Evolutionary conservation across 2,888 invertebrate genomes (phyloP).

Genomic region (Drosophila picticornis): DNA sequence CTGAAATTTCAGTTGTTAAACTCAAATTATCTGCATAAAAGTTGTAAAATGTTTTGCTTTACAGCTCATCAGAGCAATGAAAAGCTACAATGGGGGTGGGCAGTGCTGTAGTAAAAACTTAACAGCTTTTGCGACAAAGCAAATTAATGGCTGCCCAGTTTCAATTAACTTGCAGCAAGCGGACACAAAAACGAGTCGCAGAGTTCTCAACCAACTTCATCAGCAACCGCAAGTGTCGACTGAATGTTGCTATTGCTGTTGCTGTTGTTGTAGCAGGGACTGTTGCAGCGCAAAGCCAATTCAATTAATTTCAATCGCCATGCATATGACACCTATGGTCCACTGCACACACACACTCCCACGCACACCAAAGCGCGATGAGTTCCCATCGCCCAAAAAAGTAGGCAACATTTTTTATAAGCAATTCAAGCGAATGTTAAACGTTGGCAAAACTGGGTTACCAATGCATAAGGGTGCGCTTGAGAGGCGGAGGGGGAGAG

Average conservation of each 20-base stretch:
- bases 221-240: conserved; percentile 67
- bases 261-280: conserved; percentile 22
- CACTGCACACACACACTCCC: conserved; percentile 61
- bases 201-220: conserved; percentile 44
- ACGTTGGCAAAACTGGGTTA: conserved; percentile 19
- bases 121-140: conserved; percentile 79
- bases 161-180: conserved; percentile 70
- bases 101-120: conserved; percentile 18
- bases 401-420: conserved; percentile 68
- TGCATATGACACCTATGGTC: conserved; percentile 78
- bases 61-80: conserved; percentile 21
- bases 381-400: conserved; percentile 52
- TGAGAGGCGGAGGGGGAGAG: not conserved
- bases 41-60: conserved; percentile 63
- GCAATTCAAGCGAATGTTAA: conserved; percentile 50
- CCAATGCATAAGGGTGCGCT: not conserved
- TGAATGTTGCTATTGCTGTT: conserved; percentile 13
- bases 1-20: conserved; percentile 36
- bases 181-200: conserved; percentile 20
- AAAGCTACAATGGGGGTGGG: not conserved
- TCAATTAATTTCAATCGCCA: conserved; percentile 78
- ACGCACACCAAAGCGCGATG: conserved; percentile 52
- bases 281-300: conserved; percentile 72
- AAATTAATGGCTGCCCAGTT: conserved; percentile 79
- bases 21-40: conserved; percentile 66